Percentiles rank a stretch among this genome's conserved stretches.
Conservation (phyloP, 2,113 vertebrate genomes). For the Colaptes auratus region DNA sequence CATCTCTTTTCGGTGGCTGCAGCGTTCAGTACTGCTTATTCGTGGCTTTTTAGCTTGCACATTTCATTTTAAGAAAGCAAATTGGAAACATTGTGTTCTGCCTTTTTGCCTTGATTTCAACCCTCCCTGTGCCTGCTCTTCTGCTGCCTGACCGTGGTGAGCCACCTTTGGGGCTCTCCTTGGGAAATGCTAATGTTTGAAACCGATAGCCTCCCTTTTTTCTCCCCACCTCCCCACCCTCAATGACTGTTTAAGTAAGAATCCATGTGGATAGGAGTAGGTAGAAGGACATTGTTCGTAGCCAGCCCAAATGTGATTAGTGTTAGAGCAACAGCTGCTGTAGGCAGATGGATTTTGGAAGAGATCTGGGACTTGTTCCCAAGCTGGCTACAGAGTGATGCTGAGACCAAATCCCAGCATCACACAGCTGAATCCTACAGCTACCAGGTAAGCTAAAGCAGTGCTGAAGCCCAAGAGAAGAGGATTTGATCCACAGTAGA, state of each 20-base stretch:
- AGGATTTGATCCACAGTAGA: neutral
- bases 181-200: conserved; percentile 29
- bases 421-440: neutral
- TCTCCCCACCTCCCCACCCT: rapidly evolving
- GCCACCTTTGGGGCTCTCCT: neutral
- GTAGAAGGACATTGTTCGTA: neutral
- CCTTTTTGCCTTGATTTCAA: conserved; percentile 65
- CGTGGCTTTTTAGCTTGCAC: conserved; percentile 39
- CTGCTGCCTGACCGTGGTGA: neutral
- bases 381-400: neutral
- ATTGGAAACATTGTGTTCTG: conserved; percentile 43
- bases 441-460: rapidly evolving
- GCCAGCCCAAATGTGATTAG: neutral
- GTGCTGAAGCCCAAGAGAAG: neutral
- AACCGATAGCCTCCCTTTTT: neutral
- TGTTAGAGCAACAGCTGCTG: neutral
- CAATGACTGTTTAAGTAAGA: neutral
- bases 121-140: neutral
- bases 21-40: conserved; percentile 24
- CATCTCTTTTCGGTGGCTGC: conserved; percentile 4
- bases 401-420: neutral
- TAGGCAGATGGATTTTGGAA: conserved; percentile 7
- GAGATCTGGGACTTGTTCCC: neutral
- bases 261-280: neutral
- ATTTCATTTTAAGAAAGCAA: conserved; percentile 51